Conservation (phyloP, 2,888 invertebrate species). For the Hedychridium roseum region DNA sequence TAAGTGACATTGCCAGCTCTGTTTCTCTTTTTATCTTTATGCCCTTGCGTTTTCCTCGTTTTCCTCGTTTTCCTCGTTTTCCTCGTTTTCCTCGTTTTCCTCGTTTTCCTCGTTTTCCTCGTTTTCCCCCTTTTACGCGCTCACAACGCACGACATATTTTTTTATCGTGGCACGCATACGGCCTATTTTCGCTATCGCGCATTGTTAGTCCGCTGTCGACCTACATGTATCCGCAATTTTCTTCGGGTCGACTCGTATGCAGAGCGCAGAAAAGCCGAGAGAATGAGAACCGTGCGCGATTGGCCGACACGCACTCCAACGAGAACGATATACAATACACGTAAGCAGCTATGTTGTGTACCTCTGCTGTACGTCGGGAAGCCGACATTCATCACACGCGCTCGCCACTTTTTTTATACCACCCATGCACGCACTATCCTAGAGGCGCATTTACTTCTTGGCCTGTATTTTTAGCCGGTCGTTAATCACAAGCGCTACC, state of each 20-base stretch:
- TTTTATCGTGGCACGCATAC: slow-evolving; percentile 52
- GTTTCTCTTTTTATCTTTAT: too few species aligned
- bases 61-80: slow-evolving; percentile 2
- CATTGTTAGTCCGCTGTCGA: slow-evolving; percentile 50
- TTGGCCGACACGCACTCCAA: slow-evolving; percentile 36
- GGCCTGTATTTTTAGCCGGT: too few species aligned
- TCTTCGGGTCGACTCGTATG: slow-evolving; percentile 26
- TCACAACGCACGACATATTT: slow-evolving; percentile 20
- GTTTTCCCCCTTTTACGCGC: slow-evolving; percentile 3
- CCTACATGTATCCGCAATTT: slow-evolving; percentile 56
- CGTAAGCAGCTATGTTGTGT: too few species aligned
- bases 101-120: not conserved
- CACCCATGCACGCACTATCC: slow-evolving; percentile 25
- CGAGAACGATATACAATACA: slow-evolving; percentile 6
- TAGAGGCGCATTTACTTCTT: too few species aligned
- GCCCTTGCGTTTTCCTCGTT: not conserved
- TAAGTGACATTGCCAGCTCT: too few species aligned
- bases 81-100: not conserved
- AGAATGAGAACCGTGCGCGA: slow-evolving; percentile 19
- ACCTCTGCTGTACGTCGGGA: too few species aligned
- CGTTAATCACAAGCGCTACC: too few species aligned
- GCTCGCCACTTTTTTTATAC: slow-evolving; percentile 4
- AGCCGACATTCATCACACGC: slow-evolving; percentile 26
- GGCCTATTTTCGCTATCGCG: slow-evolving; percentile 50
- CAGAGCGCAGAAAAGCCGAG: slow-evolving; percentile 1